Conservation (phyloP, 2,797 vertebrate species). For the Microctenopoma steveboyesi region DNA sequence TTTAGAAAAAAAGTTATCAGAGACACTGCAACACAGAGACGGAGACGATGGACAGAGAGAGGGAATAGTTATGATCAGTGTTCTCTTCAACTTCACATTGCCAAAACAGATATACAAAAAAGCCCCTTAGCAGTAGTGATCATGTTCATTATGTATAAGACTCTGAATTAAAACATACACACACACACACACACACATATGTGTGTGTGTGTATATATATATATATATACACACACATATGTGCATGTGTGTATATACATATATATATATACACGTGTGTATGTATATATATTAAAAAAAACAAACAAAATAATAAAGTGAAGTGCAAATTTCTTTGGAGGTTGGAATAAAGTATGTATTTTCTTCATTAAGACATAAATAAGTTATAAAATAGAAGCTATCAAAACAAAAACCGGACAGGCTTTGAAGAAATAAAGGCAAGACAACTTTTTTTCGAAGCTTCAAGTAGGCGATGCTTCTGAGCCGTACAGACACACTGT, state of each 20-base stretch:
- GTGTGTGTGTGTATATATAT: too few species aligned
- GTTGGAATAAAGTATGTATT: conserved; percentile 89
- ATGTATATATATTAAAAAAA: conserved; percentile 28
- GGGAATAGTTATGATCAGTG: conserved; percentile 81
- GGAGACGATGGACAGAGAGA: conserved; percentile 78
- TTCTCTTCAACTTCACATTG: conserved; percentile 85
- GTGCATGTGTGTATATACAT: not conserved
- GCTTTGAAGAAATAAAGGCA: conserved; percentile 87
- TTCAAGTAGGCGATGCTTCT: conserved; percentile 91
- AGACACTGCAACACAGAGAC: conserved; percentile 90
- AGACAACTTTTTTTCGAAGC: conserved; percentile 74
- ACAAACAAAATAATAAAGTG: conserved; percentile 81
- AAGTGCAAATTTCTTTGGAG: conserved; percentile 99
- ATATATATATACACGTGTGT: not conserved
- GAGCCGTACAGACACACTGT: conserved; percentile 53
- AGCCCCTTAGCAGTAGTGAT: conserved; percentile 72
- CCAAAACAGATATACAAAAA: conserved; percentile 75
- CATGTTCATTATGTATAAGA: conserved; percentile 52
- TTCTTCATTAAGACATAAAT: conserved; percentile 86
- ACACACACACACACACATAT: too few species aligned
- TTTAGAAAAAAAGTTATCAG: conserved; percentile 78
- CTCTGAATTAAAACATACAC: conserved; percentile 62
- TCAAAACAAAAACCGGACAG: conserved; percentile 74
- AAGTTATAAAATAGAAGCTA: conserved; percentile 85
- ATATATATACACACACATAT: too few species aligned